phyloP scores from a whole-genome alignment of 1,140 invertebrate genomes.

The Drosophila orena region DNA sequence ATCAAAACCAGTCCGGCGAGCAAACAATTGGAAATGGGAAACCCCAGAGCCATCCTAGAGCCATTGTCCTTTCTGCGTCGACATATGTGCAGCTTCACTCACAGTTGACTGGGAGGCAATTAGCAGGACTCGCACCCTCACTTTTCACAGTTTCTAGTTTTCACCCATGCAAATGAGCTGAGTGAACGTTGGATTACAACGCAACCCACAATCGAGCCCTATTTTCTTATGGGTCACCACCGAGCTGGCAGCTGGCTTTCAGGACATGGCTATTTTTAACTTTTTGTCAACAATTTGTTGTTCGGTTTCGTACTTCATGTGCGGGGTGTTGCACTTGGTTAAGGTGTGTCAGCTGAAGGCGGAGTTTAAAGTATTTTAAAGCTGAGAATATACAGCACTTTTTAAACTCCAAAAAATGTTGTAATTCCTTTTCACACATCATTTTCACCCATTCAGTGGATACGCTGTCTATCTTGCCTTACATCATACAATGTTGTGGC shows the following conservation, averaged over 20 bases:
- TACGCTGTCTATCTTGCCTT: not conserved
- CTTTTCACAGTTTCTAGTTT: conserved; percentile 4
- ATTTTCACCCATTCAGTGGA: not conserved
- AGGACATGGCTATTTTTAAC: conserved; percentile 23
- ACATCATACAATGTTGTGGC: conserved; percentile 5
- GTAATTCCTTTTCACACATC: not conserved
- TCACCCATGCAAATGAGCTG: conserved; percentile 61
- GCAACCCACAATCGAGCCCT: conserved; percentile 21
- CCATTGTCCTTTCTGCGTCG: conserved; percentile 32
- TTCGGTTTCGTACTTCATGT: not conserved
- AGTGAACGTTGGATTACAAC: conserved; percentile 32
- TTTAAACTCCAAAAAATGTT: not conserved
- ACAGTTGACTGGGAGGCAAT: conserved; percentile 70
- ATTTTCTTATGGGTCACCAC: conserved; percentile 8
- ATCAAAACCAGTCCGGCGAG: conserved; percentile 61
- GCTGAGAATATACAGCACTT: too few species aligned
- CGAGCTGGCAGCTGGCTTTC: conserved; percentile 45
- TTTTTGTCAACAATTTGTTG: conserved; percentile 42
- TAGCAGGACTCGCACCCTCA: conserved; percentile 60
- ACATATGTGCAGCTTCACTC: conserved; percentile 79
- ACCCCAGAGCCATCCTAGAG: conserved; percentile 21
- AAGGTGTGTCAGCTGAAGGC: not conserved
- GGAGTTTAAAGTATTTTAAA: not conserved
- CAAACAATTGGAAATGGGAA: conserved; percentile 66
- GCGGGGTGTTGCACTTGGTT: not conserved